Conservation (phyloP, 1,140 invertebrate genomes). For the Penaeus indicus region DNA sequence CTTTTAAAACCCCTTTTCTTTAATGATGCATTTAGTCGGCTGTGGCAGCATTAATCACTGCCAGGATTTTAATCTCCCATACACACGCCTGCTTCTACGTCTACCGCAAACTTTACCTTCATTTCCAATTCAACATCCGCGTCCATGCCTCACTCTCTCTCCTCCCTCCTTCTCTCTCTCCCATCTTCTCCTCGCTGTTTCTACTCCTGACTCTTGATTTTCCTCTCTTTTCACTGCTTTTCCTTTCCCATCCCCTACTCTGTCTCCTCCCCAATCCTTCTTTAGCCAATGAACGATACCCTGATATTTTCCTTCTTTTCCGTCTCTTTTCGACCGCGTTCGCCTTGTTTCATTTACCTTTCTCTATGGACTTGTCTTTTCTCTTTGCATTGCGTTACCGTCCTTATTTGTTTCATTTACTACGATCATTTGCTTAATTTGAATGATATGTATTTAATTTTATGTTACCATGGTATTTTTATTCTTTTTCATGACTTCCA, state of each 20-base stretch:
- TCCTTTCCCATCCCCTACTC: not conserved
- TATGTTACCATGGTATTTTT: not conserved
- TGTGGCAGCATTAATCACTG: not conserved
- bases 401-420: not conserved
- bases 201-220: not conserved
- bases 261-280: not conserved
- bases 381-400: not conserved
- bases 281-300: too few species aligned
- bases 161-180: not conserved
- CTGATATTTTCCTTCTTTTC: not conserved
- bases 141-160: not conserved
- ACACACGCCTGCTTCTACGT: conserved; percentile 5
- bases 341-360: not conserved
- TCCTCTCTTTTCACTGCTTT: not conserved
- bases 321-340: not conserved
- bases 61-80: conserved; percentile 1
- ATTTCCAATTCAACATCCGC: conserved; percentile 5
- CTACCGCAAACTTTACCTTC: not conserved
- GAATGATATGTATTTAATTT: not conserved
- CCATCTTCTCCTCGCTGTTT: not conserved
- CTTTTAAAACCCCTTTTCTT: too few species aligned
- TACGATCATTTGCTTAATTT: not conserved
- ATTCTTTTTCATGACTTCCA: conserved; percentile 2
- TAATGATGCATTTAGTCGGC: too few species aligned
- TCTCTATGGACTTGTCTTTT: not conserved